phyloP scores from a whole-genome alignment of 2,113 vertebrate genomes.

The Laticauda colubrina region DNA sequence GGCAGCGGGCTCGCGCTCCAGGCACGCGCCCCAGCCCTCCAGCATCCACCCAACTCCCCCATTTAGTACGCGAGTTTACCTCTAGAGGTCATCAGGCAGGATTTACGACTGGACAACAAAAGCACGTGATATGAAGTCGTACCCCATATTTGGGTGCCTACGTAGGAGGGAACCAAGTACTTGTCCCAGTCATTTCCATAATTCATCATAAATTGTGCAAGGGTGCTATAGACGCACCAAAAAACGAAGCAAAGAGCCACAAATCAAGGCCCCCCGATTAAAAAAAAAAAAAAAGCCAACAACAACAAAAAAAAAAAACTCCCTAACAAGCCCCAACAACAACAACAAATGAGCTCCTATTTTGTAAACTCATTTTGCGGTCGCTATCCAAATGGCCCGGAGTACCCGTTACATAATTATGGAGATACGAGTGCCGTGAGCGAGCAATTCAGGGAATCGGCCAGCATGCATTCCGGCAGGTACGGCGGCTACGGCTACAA shows the following conservation, averaged over 20 bases:
- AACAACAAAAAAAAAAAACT: not conserved
- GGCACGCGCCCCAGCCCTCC: conserved; percentile 73
- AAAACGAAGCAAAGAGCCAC: conserved; percentile 95
- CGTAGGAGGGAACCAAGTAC: conserved; percentile 99
- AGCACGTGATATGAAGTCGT: conserved; percentile 98
- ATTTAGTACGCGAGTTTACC: conserved; percentile 95
- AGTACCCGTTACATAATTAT: conserved; percentile 99
- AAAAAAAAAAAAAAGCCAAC: not conserved
- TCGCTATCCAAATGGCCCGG: conserved; percentile 99
- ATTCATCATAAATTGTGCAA: conserved; percentile 99
- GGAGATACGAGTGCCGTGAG: conserved; percentile 93
- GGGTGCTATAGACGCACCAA: conserved; percentile 97
- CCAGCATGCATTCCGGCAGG: conserved; percentile 97
- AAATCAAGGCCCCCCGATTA: conserved; percentile 96
- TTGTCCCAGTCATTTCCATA: conserved; percentile 99
- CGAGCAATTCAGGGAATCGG: conserved; percentile 97
- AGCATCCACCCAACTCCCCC: conserved; percentile 87
- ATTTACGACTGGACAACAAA: conserved; percentile 99
- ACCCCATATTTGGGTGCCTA: conserved; percentile 99
- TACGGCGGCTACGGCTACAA: conserved; percentile 94
- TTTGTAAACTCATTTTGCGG: conserved; percentile 99
- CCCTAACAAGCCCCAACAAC: not conserved
- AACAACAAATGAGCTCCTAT: conserved; percentile 99
- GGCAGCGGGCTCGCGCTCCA: conserved; percentile 57
- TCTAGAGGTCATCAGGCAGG: conserved; percentile 99